Percentiles rank a stretch among this genome's conserved stretches.
Conservation (phyloP, 2,113 vertebrate genomes). For the Crotalus viridis region DNA sequence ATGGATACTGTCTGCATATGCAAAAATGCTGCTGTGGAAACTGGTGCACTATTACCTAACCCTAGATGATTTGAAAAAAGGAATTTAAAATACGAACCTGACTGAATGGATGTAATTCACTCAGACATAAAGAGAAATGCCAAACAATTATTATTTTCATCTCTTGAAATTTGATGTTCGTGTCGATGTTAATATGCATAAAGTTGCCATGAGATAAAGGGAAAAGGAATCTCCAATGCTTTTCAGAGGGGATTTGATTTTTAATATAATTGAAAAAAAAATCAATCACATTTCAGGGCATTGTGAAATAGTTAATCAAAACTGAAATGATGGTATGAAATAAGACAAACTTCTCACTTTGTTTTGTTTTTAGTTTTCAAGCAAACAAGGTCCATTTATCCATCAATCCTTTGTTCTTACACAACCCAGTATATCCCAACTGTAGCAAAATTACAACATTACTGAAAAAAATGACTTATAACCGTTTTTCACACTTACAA, state of each 20-base stretch:
- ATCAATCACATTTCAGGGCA: background rate
- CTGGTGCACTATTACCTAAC: background rate
- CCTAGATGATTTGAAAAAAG: background rate
- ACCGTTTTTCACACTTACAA: background rate
- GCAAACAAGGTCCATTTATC: background rate
- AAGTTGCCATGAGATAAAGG: background rate
- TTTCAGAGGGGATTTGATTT: background rate
- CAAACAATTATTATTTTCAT: background rate
- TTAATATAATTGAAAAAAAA: background rate
- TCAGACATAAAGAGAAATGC: background rate
- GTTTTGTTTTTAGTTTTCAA: background rate
- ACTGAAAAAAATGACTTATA: no score
- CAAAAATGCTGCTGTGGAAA: background rate
- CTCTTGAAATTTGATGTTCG: background rate
- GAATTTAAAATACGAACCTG: background rate
- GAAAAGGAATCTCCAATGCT: background rate
- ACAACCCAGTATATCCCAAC: background rate
- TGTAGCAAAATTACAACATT: background rate
- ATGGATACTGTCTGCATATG: background rate
- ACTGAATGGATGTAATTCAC: fast-evolving
- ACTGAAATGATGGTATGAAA: background rate
- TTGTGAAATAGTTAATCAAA: background rate
- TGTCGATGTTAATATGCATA: background rate
- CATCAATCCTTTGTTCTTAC: background rate
- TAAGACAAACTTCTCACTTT: background rate